Evolutionary conservation across 1,140 invertebrate genomes (phyloP), one percentile per base, ranked within the genome.

Genomic region (Atta cephalotes): DNA sequence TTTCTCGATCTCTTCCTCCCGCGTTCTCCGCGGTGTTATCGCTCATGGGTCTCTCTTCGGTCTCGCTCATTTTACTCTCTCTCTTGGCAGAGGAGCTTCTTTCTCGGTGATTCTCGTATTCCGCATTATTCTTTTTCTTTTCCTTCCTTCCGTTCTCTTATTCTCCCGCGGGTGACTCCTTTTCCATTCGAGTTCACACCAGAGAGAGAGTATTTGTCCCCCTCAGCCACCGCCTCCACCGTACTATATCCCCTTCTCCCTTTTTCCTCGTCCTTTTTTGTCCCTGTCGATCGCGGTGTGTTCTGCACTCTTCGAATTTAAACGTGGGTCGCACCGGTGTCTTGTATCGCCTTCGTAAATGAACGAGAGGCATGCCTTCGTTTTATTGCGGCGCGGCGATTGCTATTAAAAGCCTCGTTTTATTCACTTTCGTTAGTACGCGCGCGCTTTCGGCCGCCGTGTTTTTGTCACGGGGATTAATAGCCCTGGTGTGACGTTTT

Each of bases 281-380:
- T 84, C 84, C 49, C 90, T 87, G 90, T 88, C 92, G 91, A 92
- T 91, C 89, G 91, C 87, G 68, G 12, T 14, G 72, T 88, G 88
- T 91, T 88, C 89, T 65, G 84, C 89, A 71, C 89, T 90, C 90
- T 77, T 91, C 89, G 87, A 91, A 91, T 91, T 91, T 91, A 91
- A 90, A 91, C 90, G 90, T 80, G 87, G 63, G 82, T 84, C 89
- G 85, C 74, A 51, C 58, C 63, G 63, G 86, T 85, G 84, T 91
- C 90, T 90, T 74, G 90, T 87, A 87, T 87, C 80, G 87, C 80
- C 80, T 89, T 87, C 80, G 84, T 79, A 89, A 91, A 91, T 89
- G 89, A 90, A 91, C 74, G 87, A 82, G 88, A 66, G 80, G 65
- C 65, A 58, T 65, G 86, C 45, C 76, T 74, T 63, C 70, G 65